Conservation (phyloP, 2,113 vertebrate species). For the Onychorhynchus coronatus region DNA sequence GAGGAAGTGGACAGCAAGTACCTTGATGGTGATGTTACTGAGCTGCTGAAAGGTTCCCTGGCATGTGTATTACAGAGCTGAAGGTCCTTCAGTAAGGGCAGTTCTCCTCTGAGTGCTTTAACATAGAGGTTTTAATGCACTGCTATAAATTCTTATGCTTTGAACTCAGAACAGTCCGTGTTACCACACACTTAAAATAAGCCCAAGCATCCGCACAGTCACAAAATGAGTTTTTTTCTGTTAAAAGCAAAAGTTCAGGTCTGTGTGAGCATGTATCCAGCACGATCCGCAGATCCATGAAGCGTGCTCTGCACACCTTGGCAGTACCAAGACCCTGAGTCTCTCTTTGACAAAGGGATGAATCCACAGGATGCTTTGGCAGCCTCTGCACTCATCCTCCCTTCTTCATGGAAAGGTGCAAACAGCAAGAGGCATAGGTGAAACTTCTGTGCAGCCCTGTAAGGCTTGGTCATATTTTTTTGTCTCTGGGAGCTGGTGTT, state of each 20-base stretch:
- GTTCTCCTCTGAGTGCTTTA: background rate
- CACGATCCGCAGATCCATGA: fast-evolving
- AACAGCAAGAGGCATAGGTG: background rate
- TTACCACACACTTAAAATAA: background rate
- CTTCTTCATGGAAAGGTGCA: background rate
- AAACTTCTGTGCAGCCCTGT: background rate
- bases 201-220: background rate
- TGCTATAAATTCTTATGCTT: background rate
- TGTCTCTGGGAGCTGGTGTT: background rate
- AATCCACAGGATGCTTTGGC: background rate
- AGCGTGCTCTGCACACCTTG: background rate
- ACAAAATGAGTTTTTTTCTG: background rate
- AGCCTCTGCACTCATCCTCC: background rate
- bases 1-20: background rate
- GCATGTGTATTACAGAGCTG: background rate
- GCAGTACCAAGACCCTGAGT: background rate
- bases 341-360: background rate
- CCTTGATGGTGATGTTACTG: background rate
- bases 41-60: background rate
- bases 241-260: background rate
- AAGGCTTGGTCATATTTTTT: background rate
- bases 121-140: background rate
- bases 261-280: fast-evolving
- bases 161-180: background rate
- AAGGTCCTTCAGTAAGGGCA: background rate